Percentiles rank a stretch among this genome's conserved stretches.
These are phyloP conservation scores for Microplitis manilae DNA, from an alignment of 2,888 invertebrate species.

Conservation along the genomic window DNA sequence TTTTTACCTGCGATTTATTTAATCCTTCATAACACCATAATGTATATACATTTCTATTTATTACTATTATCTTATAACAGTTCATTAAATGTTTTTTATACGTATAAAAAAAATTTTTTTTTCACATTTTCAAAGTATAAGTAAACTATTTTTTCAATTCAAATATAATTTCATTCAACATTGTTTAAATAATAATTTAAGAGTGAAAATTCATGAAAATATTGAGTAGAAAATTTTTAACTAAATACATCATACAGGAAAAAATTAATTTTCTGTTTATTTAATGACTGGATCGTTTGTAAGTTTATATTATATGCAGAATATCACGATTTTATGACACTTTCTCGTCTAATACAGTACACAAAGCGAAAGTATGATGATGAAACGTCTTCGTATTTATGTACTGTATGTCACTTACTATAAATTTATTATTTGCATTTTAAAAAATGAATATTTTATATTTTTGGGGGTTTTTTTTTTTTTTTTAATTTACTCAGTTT, in stretches of 20 bases:
- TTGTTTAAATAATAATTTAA: too few species aligned
- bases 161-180: too few species aligned
- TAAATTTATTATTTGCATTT: slow-evolving; percentile 13
- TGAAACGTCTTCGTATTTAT: slow-evolving; percentile 53
- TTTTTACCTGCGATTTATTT: background rate
- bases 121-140: too few species aligned
- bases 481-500: too few species aligned
- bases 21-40: background rate
- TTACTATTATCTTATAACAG: background rate
- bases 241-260: too few species aligned
- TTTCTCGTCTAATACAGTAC: slow-evolving; percentile 62
- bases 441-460: background rate
- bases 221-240: too few species aligned
- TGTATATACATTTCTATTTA: slow-evolving; percentile 2
- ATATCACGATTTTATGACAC: slow-evolving; percentile 63
- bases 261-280: too few species aligned
- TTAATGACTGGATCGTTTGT: too few species aligned
- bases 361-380: slow-evolving; percentile 65
- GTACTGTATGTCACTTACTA: slow-evolving; percentile 42
- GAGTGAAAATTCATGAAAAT: too few species aligned
- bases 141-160: too few species aligned
- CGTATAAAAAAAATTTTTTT: too few species aligned
- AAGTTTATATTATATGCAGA: slow-evolving; percentile 21
- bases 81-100: too few species aligned
- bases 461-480: background rate